A percentile compares a stretch with the other conserved stretches of the same genome.
These are phyloP conservation scores for Sebastes trivittatus DNA, from an alignment of 2,797 vertebrate species.

Conservation along the genomic window DNA sequence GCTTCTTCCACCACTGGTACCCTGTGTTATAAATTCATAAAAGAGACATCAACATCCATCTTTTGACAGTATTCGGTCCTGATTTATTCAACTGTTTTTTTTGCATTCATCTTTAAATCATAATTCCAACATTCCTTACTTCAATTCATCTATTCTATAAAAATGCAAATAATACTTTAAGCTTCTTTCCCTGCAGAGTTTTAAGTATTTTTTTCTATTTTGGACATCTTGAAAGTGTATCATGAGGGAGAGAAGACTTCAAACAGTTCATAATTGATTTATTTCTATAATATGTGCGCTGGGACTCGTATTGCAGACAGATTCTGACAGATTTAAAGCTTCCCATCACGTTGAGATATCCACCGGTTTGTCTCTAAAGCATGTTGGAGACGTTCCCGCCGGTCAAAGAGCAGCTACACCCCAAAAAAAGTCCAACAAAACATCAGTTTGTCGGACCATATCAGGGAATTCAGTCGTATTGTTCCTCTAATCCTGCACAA, in stretches of 20 bases:
- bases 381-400: neutral
- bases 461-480: neutral
- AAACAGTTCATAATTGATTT: slow-evolving; percentile 11
- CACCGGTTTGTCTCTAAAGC: slow-evolving; percentile 22
- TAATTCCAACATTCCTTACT: neutral
- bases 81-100: neutral
- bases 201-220: neutral
- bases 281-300: neutral
- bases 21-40: neutral
- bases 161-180: neutral
- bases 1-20: neutral
- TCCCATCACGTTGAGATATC: slow-evolving; percentile 18
- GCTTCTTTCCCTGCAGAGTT: neutral
- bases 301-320: neutral
- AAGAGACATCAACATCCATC: neutral
- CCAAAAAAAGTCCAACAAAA: neutral
- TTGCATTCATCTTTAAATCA: neutral
- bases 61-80: neutral
- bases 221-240: neutral
- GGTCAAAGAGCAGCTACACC: slow-evolving; percentile 5
- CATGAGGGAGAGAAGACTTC: neutral
- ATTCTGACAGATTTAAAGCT: slow-evolving; percentile 12
- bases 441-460: neutral
- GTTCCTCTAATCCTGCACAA: neutral
- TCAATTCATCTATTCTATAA: neutral